phyloP scores from a whole-genome alignment of 2,888 invertebrate genomes.

The Harpalus rufipes region DNA sequence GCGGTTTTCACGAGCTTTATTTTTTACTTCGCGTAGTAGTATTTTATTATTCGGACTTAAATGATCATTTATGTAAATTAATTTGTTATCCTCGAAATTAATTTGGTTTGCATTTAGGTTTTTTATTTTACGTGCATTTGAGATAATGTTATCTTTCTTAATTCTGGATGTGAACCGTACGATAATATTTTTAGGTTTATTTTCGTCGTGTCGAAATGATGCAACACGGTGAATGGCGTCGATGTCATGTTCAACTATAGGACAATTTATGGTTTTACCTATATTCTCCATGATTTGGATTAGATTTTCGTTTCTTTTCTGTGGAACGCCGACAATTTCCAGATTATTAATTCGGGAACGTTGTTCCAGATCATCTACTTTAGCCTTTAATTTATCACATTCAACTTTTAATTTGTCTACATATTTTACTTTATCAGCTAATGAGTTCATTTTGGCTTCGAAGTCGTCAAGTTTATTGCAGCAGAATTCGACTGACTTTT shows the following conservation, averaged over 20 bases:
- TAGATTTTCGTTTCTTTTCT: slow-evolving; percentile 23
- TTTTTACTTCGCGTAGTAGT: no score
- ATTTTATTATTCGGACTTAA: no score
- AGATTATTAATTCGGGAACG: slow-evolving; percentile 6
- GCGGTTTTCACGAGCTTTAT: no score
- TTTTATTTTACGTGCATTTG: no score
- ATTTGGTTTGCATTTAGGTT: no score
- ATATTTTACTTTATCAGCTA: slow-evolving; percentile 6
- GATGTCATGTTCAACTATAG: background rate
- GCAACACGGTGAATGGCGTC: slow-evolving; percentile 14
- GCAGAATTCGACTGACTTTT: background rate
- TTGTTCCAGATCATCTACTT: slow-evolving; percentile 12
- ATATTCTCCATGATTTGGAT: background rate
- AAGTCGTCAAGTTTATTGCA: slow-evolving; percentile 26
- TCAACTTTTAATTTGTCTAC: background rate
- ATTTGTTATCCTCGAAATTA: no score
- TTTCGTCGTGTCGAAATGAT: background rate
- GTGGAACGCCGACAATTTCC: slow-evolving; percentile 24
- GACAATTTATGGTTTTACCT: background rate
- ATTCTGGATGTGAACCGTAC: slow-evolving; percentile 4
- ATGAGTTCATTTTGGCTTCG: background rate
- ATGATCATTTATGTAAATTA: no score
- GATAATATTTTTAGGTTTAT: slow-evolving; percentile 10
- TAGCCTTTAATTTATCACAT: background rate
- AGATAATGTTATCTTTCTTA: background rate